Percentiles rank a stretch among this genome's conserved stretches.
Conservation (phyloP, 1,140 invertebrate genomes). For the Lineus longissimus region DNA sequence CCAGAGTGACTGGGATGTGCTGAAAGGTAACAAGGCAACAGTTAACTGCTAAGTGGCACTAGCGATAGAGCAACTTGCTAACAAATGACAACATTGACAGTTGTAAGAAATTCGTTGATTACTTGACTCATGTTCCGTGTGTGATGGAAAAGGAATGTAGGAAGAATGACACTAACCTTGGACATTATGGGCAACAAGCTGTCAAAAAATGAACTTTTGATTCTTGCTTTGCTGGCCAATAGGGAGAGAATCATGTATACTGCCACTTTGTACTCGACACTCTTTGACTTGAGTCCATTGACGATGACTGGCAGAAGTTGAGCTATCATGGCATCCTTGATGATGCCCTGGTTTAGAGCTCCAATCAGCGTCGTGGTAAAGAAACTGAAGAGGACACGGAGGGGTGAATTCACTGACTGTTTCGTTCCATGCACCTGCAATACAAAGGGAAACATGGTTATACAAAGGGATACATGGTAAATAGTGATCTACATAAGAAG, state of each 20-base stretch:
- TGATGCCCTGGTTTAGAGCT: conserved; percentile 59
- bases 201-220: conserved; percentile 62
- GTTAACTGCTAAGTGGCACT: too few species aligned
- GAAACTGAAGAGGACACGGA: conserved; percentile 73
- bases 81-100: too few species aligned
- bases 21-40: conserved; percentile 4
- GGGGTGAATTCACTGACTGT: conserved; percentile 51
- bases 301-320: conserved; percentile 67
- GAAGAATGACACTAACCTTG: conserved; percentile 49
- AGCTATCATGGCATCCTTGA: conserved; percentile 68
- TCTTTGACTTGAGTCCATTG: conserved; percentile 64
- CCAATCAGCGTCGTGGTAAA: conserved; percentile 71
- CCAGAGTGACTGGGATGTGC: conserved; percentile 13
- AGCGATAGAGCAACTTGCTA: too few species aligned
- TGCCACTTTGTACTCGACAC: conserved; percentile 68
- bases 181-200: conserved; percentile 57
- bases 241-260: conserved; percentile 70
- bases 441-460: background rate
- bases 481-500: too few species aligned
- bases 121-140: too few species aligned
- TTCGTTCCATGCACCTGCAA: conserved; percentile 53
- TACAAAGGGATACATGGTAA: too few species aligned
- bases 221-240: conserved; percentile 63
- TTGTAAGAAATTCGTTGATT: too few species aligned
- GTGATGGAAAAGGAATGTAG: too few species aligned